phyloP scores from a whole-genome alignment of 2,797 vertebrate species.

The Vireo griseus region DNA sequence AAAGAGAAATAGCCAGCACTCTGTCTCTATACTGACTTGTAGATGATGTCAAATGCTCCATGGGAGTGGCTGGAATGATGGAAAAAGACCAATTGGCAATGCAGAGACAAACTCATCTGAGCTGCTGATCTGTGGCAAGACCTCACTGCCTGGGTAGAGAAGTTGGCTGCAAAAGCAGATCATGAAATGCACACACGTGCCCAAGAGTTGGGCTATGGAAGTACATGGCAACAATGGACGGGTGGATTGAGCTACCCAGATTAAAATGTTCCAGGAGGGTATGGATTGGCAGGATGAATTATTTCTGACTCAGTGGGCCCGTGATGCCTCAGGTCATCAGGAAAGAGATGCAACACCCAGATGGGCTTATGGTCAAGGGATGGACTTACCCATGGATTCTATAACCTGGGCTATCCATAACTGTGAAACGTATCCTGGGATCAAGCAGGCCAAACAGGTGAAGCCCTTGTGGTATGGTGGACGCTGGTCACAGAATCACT shows the following conservation, averaged over 20 bases:
- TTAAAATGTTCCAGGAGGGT: not conserved
- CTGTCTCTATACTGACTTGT: accelerated
- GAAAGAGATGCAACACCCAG: not conserved
- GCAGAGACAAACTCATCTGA: not conserved
- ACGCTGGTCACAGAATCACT: not conserved
- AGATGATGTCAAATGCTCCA: not conserved
- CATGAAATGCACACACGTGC: not conserved
- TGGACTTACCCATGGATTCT: not conserved
- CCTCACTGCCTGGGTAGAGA: not conserved
- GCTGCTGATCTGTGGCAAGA: not conserved
- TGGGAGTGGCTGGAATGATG: not conserved
- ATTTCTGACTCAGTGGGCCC: not conserved
- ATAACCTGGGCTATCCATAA: not conserved
- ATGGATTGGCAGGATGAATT: not conserved
- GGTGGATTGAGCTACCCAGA: no score
- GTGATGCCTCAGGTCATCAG: not conserved
- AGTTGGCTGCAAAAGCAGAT: not conserved
- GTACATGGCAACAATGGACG: accelerated
- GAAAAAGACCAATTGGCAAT: accelerated
- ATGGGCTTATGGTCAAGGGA: accelerated
- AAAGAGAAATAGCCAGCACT: not conserved
- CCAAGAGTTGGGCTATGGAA: not conserved
- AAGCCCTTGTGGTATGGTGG: not conserved
- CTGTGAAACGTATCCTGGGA: not conserved
- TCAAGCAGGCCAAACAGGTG: not conserved